These are phyloP conservation scores for Chalcis sispes DNA, from an alignment of 2,888 invertebrate species.

Conservation along the genomic window DNA sequence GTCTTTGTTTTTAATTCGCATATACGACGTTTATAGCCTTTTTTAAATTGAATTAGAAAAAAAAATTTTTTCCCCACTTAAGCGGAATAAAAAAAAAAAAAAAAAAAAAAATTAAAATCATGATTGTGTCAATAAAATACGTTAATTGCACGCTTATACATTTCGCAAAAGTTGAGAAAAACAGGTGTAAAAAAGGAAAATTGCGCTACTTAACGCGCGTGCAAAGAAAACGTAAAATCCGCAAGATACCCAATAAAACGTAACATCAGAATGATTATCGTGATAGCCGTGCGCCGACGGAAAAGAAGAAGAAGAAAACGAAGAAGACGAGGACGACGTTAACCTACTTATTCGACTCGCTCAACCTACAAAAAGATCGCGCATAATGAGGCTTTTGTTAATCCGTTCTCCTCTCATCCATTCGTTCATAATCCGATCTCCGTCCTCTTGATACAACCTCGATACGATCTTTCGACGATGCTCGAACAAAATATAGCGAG, in stretches of 20 bases:
- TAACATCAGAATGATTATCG: constrained; percentile 14
- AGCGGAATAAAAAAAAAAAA: no score
- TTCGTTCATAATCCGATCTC: constrained; percentile 19
- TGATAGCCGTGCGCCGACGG: neutral
- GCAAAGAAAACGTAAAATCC: neutral
- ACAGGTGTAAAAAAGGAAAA: no score
- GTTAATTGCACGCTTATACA: no score
- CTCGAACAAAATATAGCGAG: no score
- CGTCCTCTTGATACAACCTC: neutral
- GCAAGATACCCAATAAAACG: neutral
- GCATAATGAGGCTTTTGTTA: constrained; percentile 54
- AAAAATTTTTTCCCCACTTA: no score
- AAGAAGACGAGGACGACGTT: neutral
- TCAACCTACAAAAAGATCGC: constrained; percentile 41
- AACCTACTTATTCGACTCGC: constrained; percentile 48
- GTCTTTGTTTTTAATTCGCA: no score
- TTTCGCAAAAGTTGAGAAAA: no score
- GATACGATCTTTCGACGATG: neutral
- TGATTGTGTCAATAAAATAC: no score
- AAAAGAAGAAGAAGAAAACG: neutral
- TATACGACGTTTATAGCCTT: no score
- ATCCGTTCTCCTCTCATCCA: neutral
- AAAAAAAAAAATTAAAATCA: no score
- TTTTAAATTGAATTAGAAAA: no score
- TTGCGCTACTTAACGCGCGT: neutral